Evolutionary conservation across 2,797 vertebrate genomes (phyloP), one percentile per base, ranked within the genome.

Genomic region (Avahi laniger): DNA sequence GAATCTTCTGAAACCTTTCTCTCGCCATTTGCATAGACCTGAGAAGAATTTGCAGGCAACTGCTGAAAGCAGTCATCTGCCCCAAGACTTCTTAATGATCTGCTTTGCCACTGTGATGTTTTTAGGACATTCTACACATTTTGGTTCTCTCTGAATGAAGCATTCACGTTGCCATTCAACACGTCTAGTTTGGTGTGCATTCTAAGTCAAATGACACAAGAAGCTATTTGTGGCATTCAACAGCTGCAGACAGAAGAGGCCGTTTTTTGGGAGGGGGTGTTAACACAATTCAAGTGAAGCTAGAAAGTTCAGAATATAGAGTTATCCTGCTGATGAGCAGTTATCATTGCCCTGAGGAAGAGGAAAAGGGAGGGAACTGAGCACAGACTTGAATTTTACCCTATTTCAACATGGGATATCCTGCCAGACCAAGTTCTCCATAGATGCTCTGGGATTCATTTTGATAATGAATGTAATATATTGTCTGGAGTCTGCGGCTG

Each of bases 111-210:
- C 94, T 52, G 92, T 9, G 88, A 65, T 94, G 92, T 86, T 89
- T 96, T 76, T 67, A 73, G 95, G 86, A 86, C 87, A 78, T 94
- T 98, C 97, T 94, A 98, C 98, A 98, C 98, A 97, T 98, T 98
- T 97, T 98, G 98, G 98, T 70, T 89, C 93, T 61, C 89, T 97
- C 93, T 97, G 97, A 98, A 98, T 94, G 98, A 95, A 85, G 96
- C 95, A 96, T 98, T 97, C 96, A 96, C 67, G 69, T 96, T 91
- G 95, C 89, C 89, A 86, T 96, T 97, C 96, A 97, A n/a, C 63
- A 22, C 26, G 76, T 94, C 76, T 82, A 54, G 84, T 96, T 95
- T 94, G 89, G 97, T 88, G 96, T 85, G 93, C 96, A 96, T 97
- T 97, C 93, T 92, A 63, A 73, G 0, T 50, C 41, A 6, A 9